These are phyloP conservation scores for Microdon myrmicae DNA, from an alignment of 2,888 invertebrate species.

Conservation along the genomic window DNA sequence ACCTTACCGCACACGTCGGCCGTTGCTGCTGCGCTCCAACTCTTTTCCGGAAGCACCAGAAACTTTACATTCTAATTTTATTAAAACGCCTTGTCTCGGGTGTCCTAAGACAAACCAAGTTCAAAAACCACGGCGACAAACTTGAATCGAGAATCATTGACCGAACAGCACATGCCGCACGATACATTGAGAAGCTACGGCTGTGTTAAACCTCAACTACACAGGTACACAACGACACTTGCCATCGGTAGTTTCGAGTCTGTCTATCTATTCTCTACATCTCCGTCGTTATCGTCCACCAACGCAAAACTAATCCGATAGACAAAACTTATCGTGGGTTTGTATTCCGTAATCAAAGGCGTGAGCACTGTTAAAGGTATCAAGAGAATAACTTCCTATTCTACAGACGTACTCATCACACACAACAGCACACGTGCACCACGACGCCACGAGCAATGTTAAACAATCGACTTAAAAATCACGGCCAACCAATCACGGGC, in stretches of 20 bases:
- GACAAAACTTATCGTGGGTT: constrained; percentile 24
- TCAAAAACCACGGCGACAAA: constrained; percentile 30
- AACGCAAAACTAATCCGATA: constrained; percentile 28
- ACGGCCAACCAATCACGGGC: constrained; percentile 50
- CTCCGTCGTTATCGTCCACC: constrained; percentile 32
- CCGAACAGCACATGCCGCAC: constrained; percentile 44
- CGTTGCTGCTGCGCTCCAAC: not conserved
- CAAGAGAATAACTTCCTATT: no score
- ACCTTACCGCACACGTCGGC: not conserved
- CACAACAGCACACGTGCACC: constrained; percentile 1
- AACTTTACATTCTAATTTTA: constrained; percentile 22
- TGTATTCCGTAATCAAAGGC: no score
- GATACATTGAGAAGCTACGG: constrained; percentile 34
- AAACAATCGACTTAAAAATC: constrained; percentile 35
- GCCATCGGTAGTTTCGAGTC: not conserved
- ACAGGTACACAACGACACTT: not conserved
- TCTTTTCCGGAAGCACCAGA: constrained; percentile 36
- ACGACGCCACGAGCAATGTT: not conserved
- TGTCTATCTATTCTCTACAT: constrained; percentile 1
- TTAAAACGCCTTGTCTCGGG: constrained; percentile 8
- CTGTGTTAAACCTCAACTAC: constrained; percentile 29
- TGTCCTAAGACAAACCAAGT: constrained; percentile 19
- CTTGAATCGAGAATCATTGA: constrained; percentile 50
- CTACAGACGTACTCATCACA: constrained; percentile 5
- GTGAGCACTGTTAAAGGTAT: constrained; percentile 43